Evolutionary conservation across 2,888 invertebrate genomes (phyloP).

Genomic region (Rhingia rostrata): DNA sequence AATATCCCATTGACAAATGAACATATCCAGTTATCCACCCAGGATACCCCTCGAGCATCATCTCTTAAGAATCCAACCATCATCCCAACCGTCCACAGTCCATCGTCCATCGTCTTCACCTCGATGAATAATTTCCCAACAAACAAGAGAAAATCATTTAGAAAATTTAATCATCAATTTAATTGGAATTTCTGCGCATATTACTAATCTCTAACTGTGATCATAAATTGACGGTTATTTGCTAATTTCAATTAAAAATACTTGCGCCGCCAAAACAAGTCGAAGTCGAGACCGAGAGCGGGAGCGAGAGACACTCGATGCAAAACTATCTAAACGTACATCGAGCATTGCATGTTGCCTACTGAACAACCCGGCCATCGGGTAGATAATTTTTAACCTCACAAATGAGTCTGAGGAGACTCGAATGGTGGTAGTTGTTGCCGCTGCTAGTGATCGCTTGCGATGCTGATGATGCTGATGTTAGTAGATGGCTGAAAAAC

Average conservation of each 20-base stretch:
- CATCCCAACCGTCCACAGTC: not conserved
- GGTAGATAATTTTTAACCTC: slow-evolving; percentile 57
- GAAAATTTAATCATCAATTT: slow-evolving; percentile 69
- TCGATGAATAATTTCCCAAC: slow-evolving; percentile 19
- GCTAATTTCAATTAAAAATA: slow-evolving; percentile 74
- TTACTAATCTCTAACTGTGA: slow-evolving; percentile 73
- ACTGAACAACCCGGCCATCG: slow-evolving; percentile 62
- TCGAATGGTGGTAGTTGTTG: not conserved
- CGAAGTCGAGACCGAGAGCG: not conserved
- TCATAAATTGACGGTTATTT: slow-evolving; percentile 74
- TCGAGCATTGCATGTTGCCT: slow-evolving; percentile 73
- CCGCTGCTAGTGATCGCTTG: slow-evolving; percentile 48
- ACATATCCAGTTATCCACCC: not conserved
- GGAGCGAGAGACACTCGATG: slow-evolving; percentile 10
- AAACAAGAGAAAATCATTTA: slow-evolving; percentile 51
- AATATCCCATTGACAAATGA: slow-evolving; percentile 33
- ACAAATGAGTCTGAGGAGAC: slow-evolving; percentile 52
- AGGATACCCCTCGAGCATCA: not conserved
- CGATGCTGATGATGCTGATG: slow-evolving; percentile 58
- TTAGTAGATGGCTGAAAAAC: slow-evolving; percentile 42
- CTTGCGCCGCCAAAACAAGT: slow-evolving; percentile 20
- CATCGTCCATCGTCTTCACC: too few species aligned
- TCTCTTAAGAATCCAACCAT: not conserved
- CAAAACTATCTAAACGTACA: slow-evolving; percentile 62
- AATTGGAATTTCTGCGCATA: slow-evolving; percentile 72